Conservation (phyloP, 2,113 vertebrate species). For the Heteronetta atricapilla region DNA sequence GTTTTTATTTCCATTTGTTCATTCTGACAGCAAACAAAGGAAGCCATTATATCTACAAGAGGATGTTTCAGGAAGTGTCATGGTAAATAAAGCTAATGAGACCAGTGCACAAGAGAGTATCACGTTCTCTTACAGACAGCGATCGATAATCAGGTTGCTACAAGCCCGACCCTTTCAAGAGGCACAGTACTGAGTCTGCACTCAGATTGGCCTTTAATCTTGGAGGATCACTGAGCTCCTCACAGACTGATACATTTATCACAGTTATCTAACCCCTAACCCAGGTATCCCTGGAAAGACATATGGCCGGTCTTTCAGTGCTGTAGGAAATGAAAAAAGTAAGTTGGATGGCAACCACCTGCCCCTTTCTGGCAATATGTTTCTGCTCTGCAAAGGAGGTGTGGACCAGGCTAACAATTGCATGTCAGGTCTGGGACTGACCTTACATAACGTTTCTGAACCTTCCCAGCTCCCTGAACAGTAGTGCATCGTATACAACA, state of each 20-base stretch:
- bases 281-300: not conserved
- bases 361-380: not conserved
- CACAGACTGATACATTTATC: not conserved
- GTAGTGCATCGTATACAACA: not conserved
- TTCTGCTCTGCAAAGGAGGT: not conserved
- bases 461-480: not conserved
- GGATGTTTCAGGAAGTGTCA: not conserved
- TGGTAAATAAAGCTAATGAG: constrained; percentile 20
- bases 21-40: constrained; percentile 28
- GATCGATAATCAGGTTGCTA: constrained; percentile 16
- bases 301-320: fast-evolving
- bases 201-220: constrained; percentile 33
- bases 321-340: fast-evolving
- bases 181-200: not conserved
- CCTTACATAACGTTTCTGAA: not conserved
- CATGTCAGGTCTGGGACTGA: not conserved
- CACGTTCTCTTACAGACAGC: not conserved
- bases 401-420: not conserved
- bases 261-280: not conserved
- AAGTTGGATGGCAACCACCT: not conserved
- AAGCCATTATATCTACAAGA: constrained; percentile 28
- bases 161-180: constrained; percentile 23
- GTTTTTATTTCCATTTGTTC: constrained; percentile 42
- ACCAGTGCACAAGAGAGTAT: not conserved
- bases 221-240: not conserved